phyloP scores from a whole-genome alignment of 2,797 vertebrate species.

The Lithobates pipiens region DNA sequence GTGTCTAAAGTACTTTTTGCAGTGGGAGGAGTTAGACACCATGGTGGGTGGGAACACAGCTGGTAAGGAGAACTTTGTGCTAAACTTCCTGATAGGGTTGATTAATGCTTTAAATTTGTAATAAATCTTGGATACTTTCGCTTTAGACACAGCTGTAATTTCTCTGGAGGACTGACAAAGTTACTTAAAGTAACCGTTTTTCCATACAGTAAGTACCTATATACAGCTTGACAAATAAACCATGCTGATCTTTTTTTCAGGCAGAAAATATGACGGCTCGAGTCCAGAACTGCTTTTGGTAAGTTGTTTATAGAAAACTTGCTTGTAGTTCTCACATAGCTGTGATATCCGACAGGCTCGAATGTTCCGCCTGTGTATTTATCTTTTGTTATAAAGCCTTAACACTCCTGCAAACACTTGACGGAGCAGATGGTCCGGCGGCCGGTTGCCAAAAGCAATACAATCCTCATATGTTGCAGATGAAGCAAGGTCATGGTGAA shows the following conservation, averaged over 20 bases:
- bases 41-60: no score
- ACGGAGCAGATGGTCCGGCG: slow-evolving; percentile 8
- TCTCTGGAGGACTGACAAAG: not conserved
- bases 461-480: slow-evolving; percentile 5
- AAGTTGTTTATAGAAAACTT: slow-evolving; percentile 26
- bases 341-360: slow-evolving; percentile 12
- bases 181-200: not conserved
- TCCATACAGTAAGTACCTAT: slow-evolving; percentile 11
- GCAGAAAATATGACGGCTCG: not conserved
- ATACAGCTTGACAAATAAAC: slow-evolving; percentile 22
- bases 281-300: slow-evolving; percentile 10
- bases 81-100: no score
- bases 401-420: slow-evolving; percentile 17
- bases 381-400: slow-evolving; percentile 19
- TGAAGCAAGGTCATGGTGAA: slow-evolving; percentile 27
- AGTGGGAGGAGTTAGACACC: no score
- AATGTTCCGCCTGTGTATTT: slow-evolving; percentile 30
- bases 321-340: slow-evolving; percentile 34
- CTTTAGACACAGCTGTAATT: not conserved
- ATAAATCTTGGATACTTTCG: no score
- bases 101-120: no score
- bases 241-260: slow-evolving; percentile 1
- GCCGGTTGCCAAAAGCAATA: slow-evolving; percentile 40
- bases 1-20: no score
- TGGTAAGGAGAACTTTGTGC: no score